A percentile compares a stretch with the other conserved stretches of the same genome.
Evolutionary conservation across 2,888 invertebrate species (phyloP).

Genomic region (Drosophila bunnanda): DNA sequence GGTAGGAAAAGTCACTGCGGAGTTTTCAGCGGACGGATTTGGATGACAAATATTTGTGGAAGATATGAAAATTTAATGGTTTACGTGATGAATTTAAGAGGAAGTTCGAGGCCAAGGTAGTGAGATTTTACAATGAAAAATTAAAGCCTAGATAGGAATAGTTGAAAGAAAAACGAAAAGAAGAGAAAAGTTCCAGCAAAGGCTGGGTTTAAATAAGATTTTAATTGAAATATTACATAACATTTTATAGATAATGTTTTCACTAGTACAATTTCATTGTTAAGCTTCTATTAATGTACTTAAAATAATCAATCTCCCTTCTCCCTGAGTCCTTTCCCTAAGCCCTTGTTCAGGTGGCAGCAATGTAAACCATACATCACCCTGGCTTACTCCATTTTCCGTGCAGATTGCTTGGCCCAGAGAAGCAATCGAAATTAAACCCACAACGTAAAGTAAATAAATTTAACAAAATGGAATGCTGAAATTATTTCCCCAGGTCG

Average conservation of each 20-base stretch:
- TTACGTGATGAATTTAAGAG: conserved; percentile 31
- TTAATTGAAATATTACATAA: no score
- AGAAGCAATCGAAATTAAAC: conserved; percentile 52
- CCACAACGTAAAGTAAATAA: conserved; percentile 40
- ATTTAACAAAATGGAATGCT: conserved; percentile 48
- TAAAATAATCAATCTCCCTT: not conserved
- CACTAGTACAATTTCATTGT: not conserved
- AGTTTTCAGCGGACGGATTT: conserved; percentile 38
- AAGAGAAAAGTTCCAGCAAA: no score
- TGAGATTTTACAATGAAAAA: not conserved
- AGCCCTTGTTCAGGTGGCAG: not conserved
- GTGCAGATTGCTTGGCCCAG: conserved; percentile 39
- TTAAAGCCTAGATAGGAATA: not conserved
- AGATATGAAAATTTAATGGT: conserved; percentile 43
- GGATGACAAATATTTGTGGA: conserved; percentile 61
- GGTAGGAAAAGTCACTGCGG: conserved; percentile 10
- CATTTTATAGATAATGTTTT: not conserved
- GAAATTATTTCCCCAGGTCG: conserved; percentile 54
- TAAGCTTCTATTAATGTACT: not conserved
- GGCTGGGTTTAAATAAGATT: no score
- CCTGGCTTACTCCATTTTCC: conserved; percentile 22
- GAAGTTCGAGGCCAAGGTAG: not conserved
- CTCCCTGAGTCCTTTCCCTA: not conserved
- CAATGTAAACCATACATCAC: conserved; percentile 10
- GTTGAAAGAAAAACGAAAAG: not conserved